Evolutionary conservation across 1,140 invertebrate genomes (phyloP).

Genomic region (Dendrolimus punctatus): DNA sequence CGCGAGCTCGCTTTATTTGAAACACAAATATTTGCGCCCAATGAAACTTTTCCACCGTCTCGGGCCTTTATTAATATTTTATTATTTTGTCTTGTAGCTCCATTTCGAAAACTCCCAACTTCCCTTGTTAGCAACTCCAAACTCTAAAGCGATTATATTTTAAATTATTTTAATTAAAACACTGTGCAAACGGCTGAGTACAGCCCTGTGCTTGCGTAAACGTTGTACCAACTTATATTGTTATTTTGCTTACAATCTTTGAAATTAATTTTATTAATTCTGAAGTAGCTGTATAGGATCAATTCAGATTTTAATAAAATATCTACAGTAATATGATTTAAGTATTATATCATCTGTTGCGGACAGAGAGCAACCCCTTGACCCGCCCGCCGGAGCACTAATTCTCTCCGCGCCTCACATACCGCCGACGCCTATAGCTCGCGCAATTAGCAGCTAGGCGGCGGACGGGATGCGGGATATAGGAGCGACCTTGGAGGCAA

Average conservation of each 20-base stretch:
- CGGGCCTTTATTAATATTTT: conserved; percentile 70
- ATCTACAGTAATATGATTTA: too few relatives aligned
- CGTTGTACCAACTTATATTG: conserved; percentile 6
- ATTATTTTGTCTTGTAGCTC: conserved; percentile 69
- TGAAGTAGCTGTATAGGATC: too few relatives aligned
- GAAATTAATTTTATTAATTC: not conserved
- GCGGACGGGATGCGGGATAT: too few relatives aligned
- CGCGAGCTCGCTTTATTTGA: conserved; percentile 59
- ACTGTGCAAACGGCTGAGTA: conserved; percentile 55
- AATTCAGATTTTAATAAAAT: too few relatives aligned
- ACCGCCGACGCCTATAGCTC: too few relatives aligned
- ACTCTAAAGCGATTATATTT: conserved; percentile 70
- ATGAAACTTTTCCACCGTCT: conserved; percentile 67
- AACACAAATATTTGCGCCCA: conserved; percentile 66
- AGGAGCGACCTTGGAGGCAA: too few relatives aligned
- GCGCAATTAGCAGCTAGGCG: too few relatives aligned
- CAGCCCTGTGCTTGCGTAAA: conserved; percentile 23
- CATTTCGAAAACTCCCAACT: conserved; percentile 61
- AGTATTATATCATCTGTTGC: too few relatives aligned
- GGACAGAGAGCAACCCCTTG: too few relatives aligned
- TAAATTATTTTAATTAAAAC: conserved; percentile 72
- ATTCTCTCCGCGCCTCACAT: too few relatives aligned
- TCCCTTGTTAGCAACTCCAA: conserved; percentile 59
- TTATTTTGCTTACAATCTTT: too few relatives aligned
- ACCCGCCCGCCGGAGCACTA: too few relatives aligned